Evolutionary conservation across 2,113 vertebrate species (phyloP).

Genomic region (Eulemur rufifrons): DNA sequence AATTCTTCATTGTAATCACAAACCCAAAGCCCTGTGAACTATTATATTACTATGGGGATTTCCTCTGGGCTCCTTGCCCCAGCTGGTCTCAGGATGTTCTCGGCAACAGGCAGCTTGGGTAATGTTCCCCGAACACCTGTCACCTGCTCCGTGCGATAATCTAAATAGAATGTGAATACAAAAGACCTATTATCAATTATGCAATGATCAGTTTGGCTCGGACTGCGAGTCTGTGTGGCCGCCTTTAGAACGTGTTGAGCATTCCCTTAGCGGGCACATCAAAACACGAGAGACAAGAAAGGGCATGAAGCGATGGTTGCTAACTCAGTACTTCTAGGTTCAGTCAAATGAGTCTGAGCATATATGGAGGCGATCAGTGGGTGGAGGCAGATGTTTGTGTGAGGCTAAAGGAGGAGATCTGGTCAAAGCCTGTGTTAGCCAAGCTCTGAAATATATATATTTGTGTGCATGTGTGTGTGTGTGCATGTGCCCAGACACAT

Average conservation of each 20-base stretch:
- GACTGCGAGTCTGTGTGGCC: background rate
- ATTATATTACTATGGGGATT: constrained; percentile 69
- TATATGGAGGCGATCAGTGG: background rate
- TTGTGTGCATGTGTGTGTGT: too few relatives aligned
- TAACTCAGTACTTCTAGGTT: background rate
- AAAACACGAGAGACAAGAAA: constrained; percentile 26
- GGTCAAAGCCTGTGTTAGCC: background rate
- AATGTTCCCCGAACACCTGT: constrained; percentile 73
- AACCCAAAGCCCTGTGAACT: constrained; percentile 64
- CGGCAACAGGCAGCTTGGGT: constrained; percentile 52
- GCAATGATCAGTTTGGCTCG: constrained; percentile 47
- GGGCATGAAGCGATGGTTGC: background rate
- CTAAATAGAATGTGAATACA: constrained; percentile 71
- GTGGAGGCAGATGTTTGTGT: background rate
- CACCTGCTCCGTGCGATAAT: constrained; percentile 65
- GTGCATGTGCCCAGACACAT: fast-evolving
- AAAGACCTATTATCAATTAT: constrained; percentile 68
- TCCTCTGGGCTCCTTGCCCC: constrained; percentile 60
- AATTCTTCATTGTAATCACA: constrained; percentile 56
- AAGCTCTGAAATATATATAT: background rate
- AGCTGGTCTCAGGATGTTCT: constrained; percentile 66
- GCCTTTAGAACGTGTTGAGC: background rate
- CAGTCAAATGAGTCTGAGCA: background rate
- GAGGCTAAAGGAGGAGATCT: background rate
- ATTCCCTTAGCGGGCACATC: constrained; percentile 25